Evolutionary conservation across 2,113 vertebrate species (phyloP).

Genomic region (Macrotus californicus): DNA sequence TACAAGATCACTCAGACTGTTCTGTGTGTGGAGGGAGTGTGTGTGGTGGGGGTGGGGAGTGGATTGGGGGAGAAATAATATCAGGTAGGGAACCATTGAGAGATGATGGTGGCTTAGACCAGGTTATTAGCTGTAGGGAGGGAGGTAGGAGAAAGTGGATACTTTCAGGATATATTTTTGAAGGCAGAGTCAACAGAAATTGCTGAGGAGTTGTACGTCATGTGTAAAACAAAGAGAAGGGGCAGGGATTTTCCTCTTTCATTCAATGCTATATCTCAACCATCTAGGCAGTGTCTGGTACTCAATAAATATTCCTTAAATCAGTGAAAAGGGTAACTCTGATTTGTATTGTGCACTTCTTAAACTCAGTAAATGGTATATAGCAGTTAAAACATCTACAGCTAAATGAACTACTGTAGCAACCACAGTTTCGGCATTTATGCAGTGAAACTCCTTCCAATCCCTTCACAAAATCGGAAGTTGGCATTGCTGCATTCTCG

Average conservation of each 20-base stretch:
- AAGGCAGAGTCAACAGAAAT: not conserved
- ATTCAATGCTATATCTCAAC: not conserved
- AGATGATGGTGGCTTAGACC: not conserved
- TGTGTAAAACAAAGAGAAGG: not conserved
- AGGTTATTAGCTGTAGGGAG: not conserved
- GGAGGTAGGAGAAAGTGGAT: not conserved
- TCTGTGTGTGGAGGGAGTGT: not conserved
- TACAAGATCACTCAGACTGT: not conserved
- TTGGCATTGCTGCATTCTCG: not conserved
- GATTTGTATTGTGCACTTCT: not conserved
- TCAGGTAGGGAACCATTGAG: not conserved
- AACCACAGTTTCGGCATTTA: not conserved
- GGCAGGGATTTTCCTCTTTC: not conserved
- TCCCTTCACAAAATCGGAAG: not conserved
- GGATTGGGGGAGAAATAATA: not conserved
- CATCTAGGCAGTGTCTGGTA: not conserved
- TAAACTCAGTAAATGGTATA: not conserved
- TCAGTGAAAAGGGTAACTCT: not conserved
- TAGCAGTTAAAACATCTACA: not conserved
- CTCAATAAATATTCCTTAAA: not conserved
- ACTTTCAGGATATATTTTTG: not conserved
- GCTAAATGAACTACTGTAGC: not conserved
- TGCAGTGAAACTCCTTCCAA: not conserved
- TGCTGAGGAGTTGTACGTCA: not conserved
- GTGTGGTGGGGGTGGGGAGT: no score